Percentiles rank a stretch among this genome's conserved stretches.
phyloP scores from a whole-genome alignment of 2,113 vertebrate species.

The Eulemur macaco region DNA sequence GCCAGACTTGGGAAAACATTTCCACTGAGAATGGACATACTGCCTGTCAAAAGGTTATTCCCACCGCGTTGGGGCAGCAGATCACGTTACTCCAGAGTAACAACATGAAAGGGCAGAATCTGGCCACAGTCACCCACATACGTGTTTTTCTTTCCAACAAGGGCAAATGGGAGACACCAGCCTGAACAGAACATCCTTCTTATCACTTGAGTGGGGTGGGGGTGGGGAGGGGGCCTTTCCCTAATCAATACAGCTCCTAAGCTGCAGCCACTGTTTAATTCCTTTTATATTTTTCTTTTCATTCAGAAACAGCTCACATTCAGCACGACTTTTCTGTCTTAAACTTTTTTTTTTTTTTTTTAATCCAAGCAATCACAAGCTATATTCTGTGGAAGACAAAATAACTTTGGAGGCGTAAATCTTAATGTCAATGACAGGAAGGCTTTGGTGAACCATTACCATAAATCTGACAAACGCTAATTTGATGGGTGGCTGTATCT shows the following conservation, averaged over 20 bases:
- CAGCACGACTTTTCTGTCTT: slow-evolving; percentile 64
- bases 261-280: slow-evolving; percentile 62
- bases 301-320: slow-evolving; percentile 78
- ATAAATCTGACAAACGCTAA: slow-evolving; percentile 99
- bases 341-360: slow-evolving; percentile 66
- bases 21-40: slow-evolving; percentile 93
- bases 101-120: slow-evolving; percentile 91
- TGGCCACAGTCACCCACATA: slow-evolving; percentile 88
- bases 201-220: slow-evolving; percentile 75
- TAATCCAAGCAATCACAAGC: slow-evolving; percentile 82
- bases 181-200: slow-evolving; percentile 81
- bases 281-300: slow-evolving; percentile 69
- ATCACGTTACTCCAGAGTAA: slow-evolving; percentile 91
- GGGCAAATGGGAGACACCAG: slow-evolving; percentile 86
- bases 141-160: slow-evolving; percentile 90
- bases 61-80: slow-evolving; percentile 88
- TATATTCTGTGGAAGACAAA: slow-evolving; percentile 86
- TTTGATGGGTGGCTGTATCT: slow-evolving; percentile 99
- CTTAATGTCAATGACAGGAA: slow-evolving; percentile 99
- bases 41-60: slow-evolving; percentile 96
- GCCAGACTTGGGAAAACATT: slow-evolving; percentile 96
- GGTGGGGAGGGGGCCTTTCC: slow-evolving; percentile 44
- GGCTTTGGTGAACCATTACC: slow-evolving; percentile 98
- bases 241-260: slow-evolving; percentile 79
- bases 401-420: slow-evolving; percentile 94